A percentile compares a stretch with the other conserved stretches of the same genome.
phyloP scores from a whole-genome alignment of 2,113 vertebrate genomes.

The Egretta garzetta region DNA sequence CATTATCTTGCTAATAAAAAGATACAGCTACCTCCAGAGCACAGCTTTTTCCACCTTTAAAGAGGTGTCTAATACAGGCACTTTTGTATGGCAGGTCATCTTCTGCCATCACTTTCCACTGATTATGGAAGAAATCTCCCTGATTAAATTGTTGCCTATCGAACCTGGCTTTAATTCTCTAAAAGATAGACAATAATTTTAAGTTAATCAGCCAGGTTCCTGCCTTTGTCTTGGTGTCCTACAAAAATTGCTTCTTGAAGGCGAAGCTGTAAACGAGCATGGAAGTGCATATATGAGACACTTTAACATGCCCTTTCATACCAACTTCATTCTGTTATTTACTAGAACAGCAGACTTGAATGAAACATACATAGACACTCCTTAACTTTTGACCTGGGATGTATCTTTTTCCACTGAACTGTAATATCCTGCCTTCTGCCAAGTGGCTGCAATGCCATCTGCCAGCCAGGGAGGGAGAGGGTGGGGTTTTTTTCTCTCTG shows the following conservation, averaged over 20 bases:
- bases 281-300: neutral
- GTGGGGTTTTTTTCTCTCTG: neutral
- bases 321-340: neutral
- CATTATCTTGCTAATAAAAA: neutral
- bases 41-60: neutral
- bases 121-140: neutral
- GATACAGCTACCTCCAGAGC: neutral
- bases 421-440: neutral
- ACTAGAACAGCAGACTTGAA: neutral
- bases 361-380: neutral
- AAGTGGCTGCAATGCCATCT: conserved; percentile 17
- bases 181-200: neutral
- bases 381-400: neutral
- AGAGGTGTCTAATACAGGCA: neutral
- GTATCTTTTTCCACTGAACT: neutral
- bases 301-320: neutral
- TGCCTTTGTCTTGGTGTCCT: neutral
- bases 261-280: neutral
- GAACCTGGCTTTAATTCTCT: neutral
- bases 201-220: neutral
- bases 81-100: neutral
- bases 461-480: neutral
- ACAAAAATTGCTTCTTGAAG: neutral
- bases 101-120: neutral
- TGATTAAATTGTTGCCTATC: neutral